Base-by-base conservation (phyloP, 1,140 invertebrate species). In the Drosophila tani region DNA sequence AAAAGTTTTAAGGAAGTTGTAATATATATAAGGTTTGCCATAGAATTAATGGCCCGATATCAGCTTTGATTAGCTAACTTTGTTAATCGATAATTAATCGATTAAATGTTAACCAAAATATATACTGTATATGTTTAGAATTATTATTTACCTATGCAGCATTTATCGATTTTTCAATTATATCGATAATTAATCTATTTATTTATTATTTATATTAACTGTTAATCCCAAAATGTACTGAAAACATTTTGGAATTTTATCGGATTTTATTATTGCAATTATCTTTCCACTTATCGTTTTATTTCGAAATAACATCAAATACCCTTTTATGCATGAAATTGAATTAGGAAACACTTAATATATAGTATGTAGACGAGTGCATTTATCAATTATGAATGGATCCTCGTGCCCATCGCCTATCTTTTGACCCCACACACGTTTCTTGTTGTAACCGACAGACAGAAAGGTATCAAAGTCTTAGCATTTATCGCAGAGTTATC, bases 391-490 rank as follows among this genome's bases (percentile, higher is more conserved):
- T 60, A 3, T 21, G 24, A 66, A 69, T 27, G 62, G 38, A 53
- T 67, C 29, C 47, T n/a, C 38, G 19, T 53, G n/a, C 15, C 40
- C 14, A 63, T 41, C 27, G 24, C 14, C 5, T 17, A 51, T 51
- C 27, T 6, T 27, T 12, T 24, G 29, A 19, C 19, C 17, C 35
- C 35, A 19, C 15, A 35, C 57, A 62, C 56, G 19, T 40, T 38
- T 29, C 59, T 17, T 45, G 1, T 2, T 1, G 59, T n/a, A 41
- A 41, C 8, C 15, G 6, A 27, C n/a, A 40, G 17, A n/a, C 35
- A 43, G 35, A 41, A 14, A 7, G 9, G 47, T 66, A 70, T 68
- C 49, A 47, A 70, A 67, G 62, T 70, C 63, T 70, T 67, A 21
- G 38, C 63, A 15, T 24, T 56, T 58, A 57, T 49, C 43, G 51